Base-by-base conservation (phyloP, 2,888 invertebrate genomes). In the Galeruca laticollis region DNA sequence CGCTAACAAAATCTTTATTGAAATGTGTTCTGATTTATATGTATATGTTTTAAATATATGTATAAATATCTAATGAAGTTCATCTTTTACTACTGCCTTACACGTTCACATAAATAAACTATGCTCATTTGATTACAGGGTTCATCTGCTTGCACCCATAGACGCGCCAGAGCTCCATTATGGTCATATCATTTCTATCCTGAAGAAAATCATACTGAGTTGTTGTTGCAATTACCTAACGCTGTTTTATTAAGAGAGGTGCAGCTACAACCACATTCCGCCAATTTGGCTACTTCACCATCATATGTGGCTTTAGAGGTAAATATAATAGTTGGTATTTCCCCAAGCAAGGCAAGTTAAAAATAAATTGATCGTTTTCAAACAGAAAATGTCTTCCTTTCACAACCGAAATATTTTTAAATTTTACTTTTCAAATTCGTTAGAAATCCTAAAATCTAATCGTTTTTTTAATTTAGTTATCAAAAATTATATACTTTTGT, bases 171-270 rank as follows among this genome's bases (percentile, higher is more conserved):
- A 70, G 94, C 95, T 1, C 94, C 97, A 4, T 93, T 96, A n/a
- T 98, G 97, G 97, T 94, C 94, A 35, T 97, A 97, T 86, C 95
- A 97, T 87, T 98, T 96, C 87, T 96, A 95, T 87, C 94, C 95
- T 35, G 91, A 92, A 77, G 96, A 97, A 86, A 93, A 93, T 47
- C 95, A 94, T 87, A 93, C 97, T 0, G 96, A 97, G 84, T 88
- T 98, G 54, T 93, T 93, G 5, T 89, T 98, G 62, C 91, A 92
- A 21, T 87, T 98, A 78, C 97, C 97, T 0, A 96, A 95, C 83
- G 96, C 97, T 15, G 91, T 96, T 79, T 87, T 95, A 76, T 87
- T 98, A 67, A 92, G 94, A 78, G 96, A 97, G 86, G 93, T 97
- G 52, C 95, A 95, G 79, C 86, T 96, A 72, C 93, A 94, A 82